Percentiles rank a stretch among this genome's conserved stretches.
Evolutionary conservation across 1,140 invertebrate genomes (phyloP).

Genomic region (Amphibalanus amphitrite): DNA sequence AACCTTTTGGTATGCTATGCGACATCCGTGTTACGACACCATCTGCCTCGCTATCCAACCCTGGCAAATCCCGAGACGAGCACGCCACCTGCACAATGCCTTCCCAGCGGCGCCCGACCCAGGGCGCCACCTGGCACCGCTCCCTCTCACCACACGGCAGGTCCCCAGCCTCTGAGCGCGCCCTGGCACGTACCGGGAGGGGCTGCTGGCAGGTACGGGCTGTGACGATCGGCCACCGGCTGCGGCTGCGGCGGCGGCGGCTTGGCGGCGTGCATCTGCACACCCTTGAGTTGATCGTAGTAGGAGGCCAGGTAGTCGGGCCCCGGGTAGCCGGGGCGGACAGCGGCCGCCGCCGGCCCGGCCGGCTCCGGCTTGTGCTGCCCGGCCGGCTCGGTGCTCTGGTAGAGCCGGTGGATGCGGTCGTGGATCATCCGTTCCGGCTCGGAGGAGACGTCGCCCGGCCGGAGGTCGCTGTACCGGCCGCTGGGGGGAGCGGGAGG

Average conservation of each 20-base stretch:
- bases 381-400: neutral
- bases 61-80: too few relatives aligned
- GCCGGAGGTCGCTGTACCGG: neutral
- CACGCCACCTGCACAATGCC: too few relatives aligned
- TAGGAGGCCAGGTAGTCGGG: neutral
- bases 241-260: too few relatives aligned
- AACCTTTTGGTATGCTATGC: too few relatives aligned
- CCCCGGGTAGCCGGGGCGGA: neutral
- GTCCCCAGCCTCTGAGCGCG: too few relatives aligned
- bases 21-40: too few relatives aligned
- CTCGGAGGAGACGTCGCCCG: neutral
- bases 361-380: neutral
- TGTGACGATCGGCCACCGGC: neutral
- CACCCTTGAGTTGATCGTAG: neutral
- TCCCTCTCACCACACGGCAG: too few relatives aligned
- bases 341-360: too few relatives aligned
- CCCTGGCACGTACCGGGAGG: neutral
- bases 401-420: neutral
- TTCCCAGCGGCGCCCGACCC: too few relatives aligned
- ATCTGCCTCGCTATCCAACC: too few relatives aligned
- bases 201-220: neutral
- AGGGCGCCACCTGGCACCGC: neutral
- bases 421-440: neutral
- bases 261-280: neutral
- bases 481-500: too few relatives aligned